phyloP scores from a whole-genome alignment of 2,888 invertebrate species.

The Rhamnusium bicolor region DNA sequence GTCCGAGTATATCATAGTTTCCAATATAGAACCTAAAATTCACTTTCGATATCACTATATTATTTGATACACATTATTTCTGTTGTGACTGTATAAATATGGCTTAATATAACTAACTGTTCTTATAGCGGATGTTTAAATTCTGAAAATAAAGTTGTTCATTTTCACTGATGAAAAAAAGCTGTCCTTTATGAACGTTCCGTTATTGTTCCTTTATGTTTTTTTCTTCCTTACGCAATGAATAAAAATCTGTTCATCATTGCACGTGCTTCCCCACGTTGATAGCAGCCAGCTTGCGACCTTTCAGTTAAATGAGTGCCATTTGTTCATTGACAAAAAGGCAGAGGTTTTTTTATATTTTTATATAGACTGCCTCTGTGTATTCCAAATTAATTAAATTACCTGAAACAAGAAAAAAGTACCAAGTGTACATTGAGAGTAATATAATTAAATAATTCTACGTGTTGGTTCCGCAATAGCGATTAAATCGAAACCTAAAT shows the following conservation, averaged over 20 bases:
- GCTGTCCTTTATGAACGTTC: neutral
- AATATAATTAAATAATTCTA: no score
- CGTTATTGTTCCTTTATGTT: neutral
- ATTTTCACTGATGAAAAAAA: neutral
- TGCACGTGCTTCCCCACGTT: neutral
- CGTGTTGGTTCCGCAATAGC: no score
- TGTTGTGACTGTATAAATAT: no score
- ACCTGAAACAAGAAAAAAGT: neutral
- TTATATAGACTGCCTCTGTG: neutral
- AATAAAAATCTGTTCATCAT: neutral
- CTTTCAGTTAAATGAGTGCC: neutral
- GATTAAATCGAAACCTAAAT: no score
- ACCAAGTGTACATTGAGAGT: no score
- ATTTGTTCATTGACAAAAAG: neutral
- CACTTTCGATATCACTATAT: no score
- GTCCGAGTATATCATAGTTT: no score
- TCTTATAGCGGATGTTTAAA: no score
- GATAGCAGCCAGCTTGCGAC: neutral
- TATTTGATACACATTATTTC: no score
- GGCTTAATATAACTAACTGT: no score
- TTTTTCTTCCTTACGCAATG: neutral
- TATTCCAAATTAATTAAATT: neutral
- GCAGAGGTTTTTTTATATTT: neutral
- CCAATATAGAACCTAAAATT: no score
- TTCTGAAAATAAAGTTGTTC: neutral